Evolutionary conservation across 2,888 invertebrate species (phyloP).

Genomic region (Mimachlamys varia): DNA sequence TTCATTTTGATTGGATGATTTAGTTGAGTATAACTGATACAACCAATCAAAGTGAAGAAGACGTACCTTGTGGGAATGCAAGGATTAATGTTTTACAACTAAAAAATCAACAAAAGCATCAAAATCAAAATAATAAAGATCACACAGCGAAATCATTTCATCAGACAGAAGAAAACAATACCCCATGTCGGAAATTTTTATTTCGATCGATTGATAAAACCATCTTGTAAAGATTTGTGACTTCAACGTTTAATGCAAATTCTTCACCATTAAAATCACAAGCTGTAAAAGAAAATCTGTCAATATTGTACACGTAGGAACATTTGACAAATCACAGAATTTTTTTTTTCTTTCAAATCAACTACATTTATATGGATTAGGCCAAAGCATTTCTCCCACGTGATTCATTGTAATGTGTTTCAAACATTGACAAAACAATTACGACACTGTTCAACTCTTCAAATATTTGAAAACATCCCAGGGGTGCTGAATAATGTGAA

Average conservation of each 20-base stretch:
- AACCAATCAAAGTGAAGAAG: too few relatives aligned
- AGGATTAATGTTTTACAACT: background rate
- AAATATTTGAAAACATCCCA: background rate
- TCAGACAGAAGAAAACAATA: background rate
- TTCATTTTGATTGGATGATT: too few relatives aligned
- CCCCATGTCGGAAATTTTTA: background rate
- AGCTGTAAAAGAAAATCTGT: background rate
- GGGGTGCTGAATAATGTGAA: background rate
- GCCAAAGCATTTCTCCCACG: background rate
- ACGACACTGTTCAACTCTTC: background rate
- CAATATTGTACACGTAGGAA: background rate
- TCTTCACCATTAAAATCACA: background rate
- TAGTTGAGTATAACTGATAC: too few relatives aligned
- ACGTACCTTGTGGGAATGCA: background rate
- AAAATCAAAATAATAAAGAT: background rate
- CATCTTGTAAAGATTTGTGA: background rate
- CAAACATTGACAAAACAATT: constrained; percentile 21
- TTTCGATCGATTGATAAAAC: background rate
- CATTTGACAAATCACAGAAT: constrained; percentile 8
- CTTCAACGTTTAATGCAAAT: background rate
- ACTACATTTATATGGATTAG: background rate
- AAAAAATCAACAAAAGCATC: background rate
- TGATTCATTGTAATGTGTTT: background rate
- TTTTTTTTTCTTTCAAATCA: background rate
- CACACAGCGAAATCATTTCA: background rate